Conservation (phyloP, 2,113 vertebrate species). For the Chloroceryle aenea region DNA sequence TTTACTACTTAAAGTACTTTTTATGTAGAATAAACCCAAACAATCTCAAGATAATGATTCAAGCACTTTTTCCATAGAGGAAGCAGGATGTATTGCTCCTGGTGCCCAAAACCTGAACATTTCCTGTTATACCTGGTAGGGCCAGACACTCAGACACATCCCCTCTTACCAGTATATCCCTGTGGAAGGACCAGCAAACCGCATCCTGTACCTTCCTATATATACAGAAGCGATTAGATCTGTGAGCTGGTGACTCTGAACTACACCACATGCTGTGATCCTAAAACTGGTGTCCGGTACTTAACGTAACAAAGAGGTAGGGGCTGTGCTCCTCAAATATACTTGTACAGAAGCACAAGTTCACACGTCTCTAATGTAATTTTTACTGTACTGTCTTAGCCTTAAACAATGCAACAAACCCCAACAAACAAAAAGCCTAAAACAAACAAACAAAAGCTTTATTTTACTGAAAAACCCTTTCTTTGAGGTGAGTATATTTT, state of each 20-base stretch:
- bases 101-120: background rate
- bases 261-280: background rate
- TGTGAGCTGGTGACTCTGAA: background rate
- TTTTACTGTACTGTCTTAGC: background rate
- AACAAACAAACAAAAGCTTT: background rate
- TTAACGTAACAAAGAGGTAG: background rate
- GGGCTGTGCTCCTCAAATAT: background rate
- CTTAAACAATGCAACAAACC: background rate
- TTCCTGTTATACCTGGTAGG: background rate
- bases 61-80: background rate
- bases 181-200: background rate
- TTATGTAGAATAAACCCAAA: background rate
- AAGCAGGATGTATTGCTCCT: background rate
- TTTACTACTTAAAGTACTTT: background rate
- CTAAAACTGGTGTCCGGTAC: background rate
- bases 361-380: background rate
- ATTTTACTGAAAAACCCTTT: background rate
- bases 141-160: background rate
- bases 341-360: background rate
- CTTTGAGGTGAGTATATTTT: background rate
- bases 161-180: background rate
- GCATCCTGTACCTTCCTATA: background rate
- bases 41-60: background rate
- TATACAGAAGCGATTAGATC: background rate
- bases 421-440: background rate